Conservation (phyloP, 2,797 vertebrate genomes). For the Clamator glandarius region DNA sequence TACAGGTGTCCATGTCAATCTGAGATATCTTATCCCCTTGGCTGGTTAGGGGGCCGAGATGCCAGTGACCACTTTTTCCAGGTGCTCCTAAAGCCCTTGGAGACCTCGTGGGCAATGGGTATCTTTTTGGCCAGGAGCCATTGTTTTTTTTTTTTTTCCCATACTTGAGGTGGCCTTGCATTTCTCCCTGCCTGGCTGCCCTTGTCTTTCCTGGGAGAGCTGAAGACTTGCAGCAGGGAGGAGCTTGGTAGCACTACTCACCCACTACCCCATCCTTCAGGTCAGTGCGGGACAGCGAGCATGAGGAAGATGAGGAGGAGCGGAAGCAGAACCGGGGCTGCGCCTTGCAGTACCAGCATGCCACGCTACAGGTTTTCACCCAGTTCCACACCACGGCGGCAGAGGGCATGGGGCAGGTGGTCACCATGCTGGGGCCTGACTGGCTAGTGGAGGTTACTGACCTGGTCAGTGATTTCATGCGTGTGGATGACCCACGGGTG, state of each 20-base stretch:
- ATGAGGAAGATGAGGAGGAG: slow-evolving; percentile 91
- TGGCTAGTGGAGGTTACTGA: slow-evolving; percentile 98
- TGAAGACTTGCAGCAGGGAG: background rate
- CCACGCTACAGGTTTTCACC: slow-evolving; percentile 92
- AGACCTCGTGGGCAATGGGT: background rate
- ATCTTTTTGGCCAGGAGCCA: background rate
- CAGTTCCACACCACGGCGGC: slow-evolving; percentile 97
- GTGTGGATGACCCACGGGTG: slow-evolving; percentile 88
- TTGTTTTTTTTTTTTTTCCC: background rate
- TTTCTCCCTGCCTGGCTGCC: background rate
- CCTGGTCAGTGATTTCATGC: slow-evolving; percentile 94
- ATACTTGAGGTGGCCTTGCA: accelerated
- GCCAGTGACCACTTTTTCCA: background rate
- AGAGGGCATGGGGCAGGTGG: slow-evolving; percentile 91
- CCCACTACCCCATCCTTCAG: slow-evolving; percentile 25
- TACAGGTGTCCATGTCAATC: background rate
- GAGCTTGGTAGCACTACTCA: background rate
- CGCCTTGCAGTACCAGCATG: slow-evolving; percentile 94
- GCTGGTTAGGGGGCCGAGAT: background rate
- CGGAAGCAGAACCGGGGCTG: slow-evolving; percentile 89
- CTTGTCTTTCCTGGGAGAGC: background rate
- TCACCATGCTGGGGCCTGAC: slow-evolving; percentile 97
- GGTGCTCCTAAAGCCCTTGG: accelerated
- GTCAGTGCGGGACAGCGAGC: slow-evolving; percentile 88
- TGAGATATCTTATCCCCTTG: background rate